These are phyloP conservation scores for Alca torda DNA, from an alignment of 2,797 vertebrate genomes.

Conservation along the genomic window DNA sequence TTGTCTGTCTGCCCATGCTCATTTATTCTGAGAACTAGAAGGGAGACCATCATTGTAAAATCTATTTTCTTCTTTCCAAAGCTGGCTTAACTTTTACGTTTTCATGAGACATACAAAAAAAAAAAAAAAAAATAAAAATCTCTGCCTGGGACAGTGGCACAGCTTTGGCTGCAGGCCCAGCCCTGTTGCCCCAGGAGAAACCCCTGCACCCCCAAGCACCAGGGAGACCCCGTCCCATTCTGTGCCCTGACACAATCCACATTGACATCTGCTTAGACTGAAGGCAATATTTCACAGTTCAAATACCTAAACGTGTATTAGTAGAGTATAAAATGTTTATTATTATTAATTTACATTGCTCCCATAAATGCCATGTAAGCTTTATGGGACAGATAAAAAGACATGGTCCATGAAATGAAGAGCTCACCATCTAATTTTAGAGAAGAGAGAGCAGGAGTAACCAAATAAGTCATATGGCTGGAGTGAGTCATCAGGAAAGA, in stretches of 20 bases:
- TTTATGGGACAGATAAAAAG: slow-evolving; percentile 56
- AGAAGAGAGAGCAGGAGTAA: background rate
- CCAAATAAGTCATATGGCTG: background rate
- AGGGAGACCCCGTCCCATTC: fast-evolving
- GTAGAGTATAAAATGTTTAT: slow-evolving; percentile 34
- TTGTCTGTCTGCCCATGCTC: background rate
- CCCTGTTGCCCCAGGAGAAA: fast-evolving
- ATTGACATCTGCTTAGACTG: background rate
- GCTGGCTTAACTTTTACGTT: background rate
- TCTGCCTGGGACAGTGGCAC: background rate
- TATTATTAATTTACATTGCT: slow-evolving; percentile 45
- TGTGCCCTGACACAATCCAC: background rate
- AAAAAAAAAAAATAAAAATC: background rate
- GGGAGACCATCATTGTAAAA: background rate
- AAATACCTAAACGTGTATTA: background rate
- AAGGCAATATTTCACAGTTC: slow-evolving; percentile 6
- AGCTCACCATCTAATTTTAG: slow-evolving; percentile 29
- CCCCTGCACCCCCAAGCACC: background rate
- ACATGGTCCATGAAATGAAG: slow-evolving; percentile 50
- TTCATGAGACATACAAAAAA: background rate
- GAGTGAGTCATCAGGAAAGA: background rate
- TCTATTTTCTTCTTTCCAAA: background rate
- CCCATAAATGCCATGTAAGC: slow-evolving; percentile 30
- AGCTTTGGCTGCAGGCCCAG: background rate
- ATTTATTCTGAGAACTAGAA: background rate